A percentile compares a stretch with the other conserved stretches of the same genome.
Evolutionary conservation across 2,888 invertebrate species (phyloP).

Genomic region (Ganaspis brasiliensis): DNA sequence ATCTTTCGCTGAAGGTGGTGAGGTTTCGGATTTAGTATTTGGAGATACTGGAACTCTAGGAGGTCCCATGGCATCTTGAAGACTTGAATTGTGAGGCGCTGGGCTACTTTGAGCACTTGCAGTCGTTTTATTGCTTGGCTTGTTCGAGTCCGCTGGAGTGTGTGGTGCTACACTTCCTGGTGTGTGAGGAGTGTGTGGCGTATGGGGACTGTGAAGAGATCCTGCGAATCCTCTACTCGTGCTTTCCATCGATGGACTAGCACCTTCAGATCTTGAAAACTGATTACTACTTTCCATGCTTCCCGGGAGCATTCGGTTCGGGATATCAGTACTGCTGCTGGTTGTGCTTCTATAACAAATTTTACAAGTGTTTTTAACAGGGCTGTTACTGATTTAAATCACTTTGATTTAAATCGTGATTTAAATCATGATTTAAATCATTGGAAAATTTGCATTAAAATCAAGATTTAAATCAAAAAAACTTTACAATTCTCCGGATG

Average conservation of each 20-base stretch:
- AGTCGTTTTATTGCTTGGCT: conserved; percentile 73
- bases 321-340: conserved; percentile 73
- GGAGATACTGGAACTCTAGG: conserved; percentile 78
- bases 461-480: no score
- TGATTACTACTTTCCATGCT: conserved; percentile 73
- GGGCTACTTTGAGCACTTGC: conserved; percentile 79
- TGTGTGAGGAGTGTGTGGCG: conserved; percentile 78
- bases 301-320: conserved; percentile 75
- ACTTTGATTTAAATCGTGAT: no score
- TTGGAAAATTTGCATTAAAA: no score
- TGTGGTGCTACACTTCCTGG: conserved; percentile 77
- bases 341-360: conserved; percentile 66
- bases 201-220: conserved; percentile 78
- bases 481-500: no score
- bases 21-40: conserved; percentile 78
- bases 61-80: conserved; percentile 78
- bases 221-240: conserved; percentile 76
- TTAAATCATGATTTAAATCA: no score
- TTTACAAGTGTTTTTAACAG: no score
- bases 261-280: conserved; percentile 75
- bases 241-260: conserved; percentile 78
- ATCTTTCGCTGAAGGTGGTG: conserved; percentile 75
- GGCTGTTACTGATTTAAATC: no score
- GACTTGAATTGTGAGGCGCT: conserved; percentile 74
- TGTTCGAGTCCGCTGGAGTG: conserved; percentile 75